phyloP scores from a whole-genome alignment of 2,888 invertebrate genomes.

The Mesopsocus fuscifrons region DNA sequence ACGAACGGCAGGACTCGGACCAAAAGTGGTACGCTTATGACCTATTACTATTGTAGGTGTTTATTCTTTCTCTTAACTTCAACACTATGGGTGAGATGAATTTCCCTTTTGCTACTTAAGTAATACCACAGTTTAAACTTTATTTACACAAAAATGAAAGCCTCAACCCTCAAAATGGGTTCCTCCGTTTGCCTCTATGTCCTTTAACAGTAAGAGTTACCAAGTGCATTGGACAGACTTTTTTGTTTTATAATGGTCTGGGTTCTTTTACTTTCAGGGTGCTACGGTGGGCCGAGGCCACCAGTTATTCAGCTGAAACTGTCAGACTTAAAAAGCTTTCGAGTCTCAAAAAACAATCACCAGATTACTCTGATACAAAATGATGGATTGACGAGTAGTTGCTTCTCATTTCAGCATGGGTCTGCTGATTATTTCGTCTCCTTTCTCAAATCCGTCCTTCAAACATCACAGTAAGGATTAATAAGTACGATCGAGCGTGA shows the following conservation, averaged over 20 bases:
- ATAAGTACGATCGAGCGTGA: background rate
- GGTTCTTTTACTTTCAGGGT: conserved; percentile 1
- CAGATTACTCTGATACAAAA: conserved; percentile 45
- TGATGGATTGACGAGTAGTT: conserved; percentile 50
- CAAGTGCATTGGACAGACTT: too few species aligned
- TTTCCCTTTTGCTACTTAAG: too few species aligned
- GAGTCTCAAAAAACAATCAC: conserved; percentile 25
- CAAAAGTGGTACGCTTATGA: conserved; percentile 23
- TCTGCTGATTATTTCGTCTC: conserved; percentile 60
- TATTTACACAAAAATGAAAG: too few species aligned
- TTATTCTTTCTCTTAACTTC: too few species aligned
- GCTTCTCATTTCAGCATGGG: conserved; percentile 74
- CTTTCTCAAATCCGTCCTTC: conserved; percentile 39
- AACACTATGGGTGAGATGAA: too few species aligned
- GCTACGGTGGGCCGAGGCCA: background rate
- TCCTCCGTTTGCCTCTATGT: too few species aligned
- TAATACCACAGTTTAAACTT: too few species aligned
- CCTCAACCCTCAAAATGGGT: too few species aligned
- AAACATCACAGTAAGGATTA: conserved; percentile 25
- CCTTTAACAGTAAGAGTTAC: too few species aligned
- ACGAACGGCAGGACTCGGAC: background rate
- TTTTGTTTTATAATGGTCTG: too few species aligned
- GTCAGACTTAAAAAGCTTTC: background rate
- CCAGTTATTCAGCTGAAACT: conserved; percentile 5
- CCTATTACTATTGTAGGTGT: too few species aligned